phyloP scores from a whole-genome alignment of 1,140 invertebrate species.

The Daktulosphaira vitifoliae region DNA sequence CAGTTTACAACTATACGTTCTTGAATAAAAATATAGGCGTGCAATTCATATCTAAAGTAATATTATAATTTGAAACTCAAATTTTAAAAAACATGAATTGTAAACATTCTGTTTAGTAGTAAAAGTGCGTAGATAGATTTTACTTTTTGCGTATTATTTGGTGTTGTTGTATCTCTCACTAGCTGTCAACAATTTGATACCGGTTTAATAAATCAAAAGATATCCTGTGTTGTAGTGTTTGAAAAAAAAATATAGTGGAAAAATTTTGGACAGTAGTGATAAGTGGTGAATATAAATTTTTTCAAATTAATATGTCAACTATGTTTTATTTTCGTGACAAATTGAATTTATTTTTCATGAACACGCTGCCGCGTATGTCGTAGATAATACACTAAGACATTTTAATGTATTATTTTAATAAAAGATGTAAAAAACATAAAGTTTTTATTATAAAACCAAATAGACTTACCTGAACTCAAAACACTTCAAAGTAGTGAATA shows the following conservation, averaged over 20 bases:
- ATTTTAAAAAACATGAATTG: no score
- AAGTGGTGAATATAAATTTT: constrained; percentile 1
- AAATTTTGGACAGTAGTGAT: constrained; percentile 26
- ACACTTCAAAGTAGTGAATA: no score
- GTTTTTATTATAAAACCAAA: no score
- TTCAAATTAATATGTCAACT: constrained; percentile 30
- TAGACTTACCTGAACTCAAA: no score
- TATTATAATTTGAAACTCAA: no score
- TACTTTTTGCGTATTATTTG: background rate
- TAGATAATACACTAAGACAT: constrained; percentile 24
- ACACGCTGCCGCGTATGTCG: background rate
- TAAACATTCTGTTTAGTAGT: no score
- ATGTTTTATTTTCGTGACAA: constrained; percentile 15
- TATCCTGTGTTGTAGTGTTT: background rate
- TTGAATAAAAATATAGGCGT: no score
- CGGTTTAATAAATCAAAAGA: constrained; percentile 12
- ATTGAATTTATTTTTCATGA: constrained; percentile 24
- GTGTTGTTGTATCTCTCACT: background rate
- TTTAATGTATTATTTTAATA: no score
- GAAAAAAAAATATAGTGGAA: constrained; percentile 10
- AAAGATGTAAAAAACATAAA: no score
- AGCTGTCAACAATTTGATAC: background rate
- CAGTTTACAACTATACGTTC: no score
- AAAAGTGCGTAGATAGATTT: no score
- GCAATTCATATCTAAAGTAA: no score